A percentile compares a stretch with the other conserved stretches of the same genome.
phyloP scores from a whole-genome alignment of 2,888 invertebrate species.

The Hipparchia semele region DNA sequence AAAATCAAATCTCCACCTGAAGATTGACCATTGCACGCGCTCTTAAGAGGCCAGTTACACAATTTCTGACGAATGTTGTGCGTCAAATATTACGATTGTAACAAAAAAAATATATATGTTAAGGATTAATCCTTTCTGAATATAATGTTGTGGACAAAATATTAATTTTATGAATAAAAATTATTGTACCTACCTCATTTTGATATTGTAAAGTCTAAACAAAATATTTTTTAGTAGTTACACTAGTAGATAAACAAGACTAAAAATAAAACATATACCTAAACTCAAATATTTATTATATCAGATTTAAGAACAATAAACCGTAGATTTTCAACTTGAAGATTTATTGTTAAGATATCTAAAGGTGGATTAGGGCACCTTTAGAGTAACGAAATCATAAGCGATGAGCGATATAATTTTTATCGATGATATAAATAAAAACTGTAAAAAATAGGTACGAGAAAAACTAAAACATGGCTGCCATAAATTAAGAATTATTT shows the following conservation, averaged over 20 bases:
- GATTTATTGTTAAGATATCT: conserved; percentile 14
- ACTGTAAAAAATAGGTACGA: background rate
- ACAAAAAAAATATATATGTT: too few species aligned
- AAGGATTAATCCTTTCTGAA: too few species aligned
- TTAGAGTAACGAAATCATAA: background rate
- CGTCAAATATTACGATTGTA: too few species aligned
- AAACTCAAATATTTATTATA: background rate
- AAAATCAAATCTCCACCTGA: too few species aligned
- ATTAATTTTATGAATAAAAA: too few species aligned
- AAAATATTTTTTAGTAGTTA: background rate
- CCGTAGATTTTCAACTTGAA: conserved; percentile 11
- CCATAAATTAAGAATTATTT: conserved; percentile 36
- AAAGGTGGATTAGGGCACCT: background rate
- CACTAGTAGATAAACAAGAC: background rate
- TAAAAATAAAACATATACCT: background rate
- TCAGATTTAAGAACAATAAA: conserved; percentile 12
- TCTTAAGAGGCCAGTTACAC: too few species aligned
- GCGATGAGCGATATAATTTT: conserved; percentile 1
- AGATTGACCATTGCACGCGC: too few species aligned
- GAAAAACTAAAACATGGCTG: conserved; percentile 3
- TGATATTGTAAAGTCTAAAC: background rate
- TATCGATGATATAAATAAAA: conserved; percentile 18
- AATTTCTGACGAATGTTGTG: too few species aligned
- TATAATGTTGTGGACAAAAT: too few species aligned
- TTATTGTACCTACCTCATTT: too few species aligned